Percentiles rank a stretch among this genome's conserved stretches.
These are phyloP conservation scores for Chionomys nivalis DNA, from an alignment of 2,113 vertebrate genomes.

Conservation along the genomic window DNA sequence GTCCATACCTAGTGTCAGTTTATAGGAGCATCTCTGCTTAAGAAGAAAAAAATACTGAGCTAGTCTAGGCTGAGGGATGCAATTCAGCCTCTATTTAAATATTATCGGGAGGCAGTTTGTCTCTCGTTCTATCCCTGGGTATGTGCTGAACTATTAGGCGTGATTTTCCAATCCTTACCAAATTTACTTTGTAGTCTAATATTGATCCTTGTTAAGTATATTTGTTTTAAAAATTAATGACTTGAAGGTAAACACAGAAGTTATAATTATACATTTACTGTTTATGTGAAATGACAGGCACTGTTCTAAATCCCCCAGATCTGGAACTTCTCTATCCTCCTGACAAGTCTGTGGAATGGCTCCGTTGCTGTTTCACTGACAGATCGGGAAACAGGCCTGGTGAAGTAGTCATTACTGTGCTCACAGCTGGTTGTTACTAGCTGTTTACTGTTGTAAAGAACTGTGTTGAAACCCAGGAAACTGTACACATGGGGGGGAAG, in stretches of 20 bases:
- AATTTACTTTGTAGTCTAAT: background rate
- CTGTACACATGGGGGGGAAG: background rate
- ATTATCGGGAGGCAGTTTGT: background rate
- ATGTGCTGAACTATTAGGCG: background rate
- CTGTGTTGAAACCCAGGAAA: background rate
- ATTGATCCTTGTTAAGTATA: background rate
- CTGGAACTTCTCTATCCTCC: background rate
- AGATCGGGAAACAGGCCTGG: background rate
- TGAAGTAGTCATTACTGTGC: background rate
- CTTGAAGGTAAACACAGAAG: background rate
- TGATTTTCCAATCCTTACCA: background rate
- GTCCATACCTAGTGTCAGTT: background rate
- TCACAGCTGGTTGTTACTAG: background rate
- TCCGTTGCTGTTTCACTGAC: slow-evolving; percentile 7
- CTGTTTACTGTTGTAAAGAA: background rate
- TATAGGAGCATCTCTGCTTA: background rate
- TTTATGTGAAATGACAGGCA: background rate
- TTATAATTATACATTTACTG: background rate
- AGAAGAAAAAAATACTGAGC: background rate
- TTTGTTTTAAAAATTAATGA: slow-evolving; percentile 48
- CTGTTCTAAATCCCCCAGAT: background rate
- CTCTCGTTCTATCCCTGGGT: background rate
- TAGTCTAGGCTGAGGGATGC: background rate
- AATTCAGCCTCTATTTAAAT: background rate
- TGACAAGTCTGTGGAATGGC: background rate